These are phyloP conservation scores for Podocnemis expansa DNA, from an alignment of 2,113 vertebrate species.

Conservation along the genomic window DNA sequence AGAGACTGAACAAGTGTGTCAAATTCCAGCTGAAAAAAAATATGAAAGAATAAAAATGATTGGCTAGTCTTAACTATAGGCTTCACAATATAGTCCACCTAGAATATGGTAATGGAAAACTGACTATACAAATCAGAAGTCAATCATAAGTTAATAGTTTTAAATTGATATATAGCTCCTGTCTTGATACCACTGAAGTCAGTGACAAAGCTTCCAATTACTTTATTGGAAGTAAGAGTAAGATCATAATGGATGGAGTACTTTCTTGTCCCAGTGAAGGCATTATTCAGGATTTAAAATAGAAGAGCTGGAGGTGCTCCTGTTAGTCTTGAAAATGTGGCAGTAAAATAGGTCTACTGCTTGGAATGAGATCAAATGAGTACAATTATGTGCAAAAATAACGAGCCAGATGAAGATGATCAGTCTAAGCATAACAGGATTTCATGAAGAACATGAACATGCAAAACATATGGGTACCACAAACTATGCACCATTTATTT, in stretches of 20 bases:
- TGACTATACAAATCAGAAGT: not conserved
- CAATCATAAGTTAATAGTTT: not conserved
- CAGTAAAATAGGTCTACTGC: not conserved
- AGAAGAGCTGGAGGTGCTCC: not conserved
- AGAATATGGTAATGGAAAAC: not conserved
- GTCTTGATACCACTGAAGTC: not conserved
- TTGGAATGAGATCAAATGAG: not conserved
- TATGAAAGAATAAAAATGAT: not conserved
- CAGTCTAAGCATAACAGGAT: not conserved
- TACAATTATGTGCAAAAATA: not conserved
- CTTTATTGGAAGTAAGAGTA: not conserved
- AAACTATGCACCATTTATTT: not conserved
- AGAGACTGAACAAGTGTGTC: not conserved
- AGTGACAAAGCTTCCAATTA: not conserved
- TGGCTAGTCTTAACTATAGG: not conserved
- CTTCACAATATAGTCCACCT: not conserved
- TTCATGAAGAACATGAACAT: not conserved
- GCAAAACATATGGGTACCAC: not conserved
- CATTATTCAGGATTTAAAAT: not conserved
- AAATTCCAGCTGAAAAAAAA: not conserved
- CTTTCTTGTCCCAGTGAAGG: not conserved
- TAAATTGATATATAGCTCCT: not conserved
- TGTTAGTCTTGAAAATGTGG: not conserved
- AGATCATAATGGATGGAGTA: not conserved
- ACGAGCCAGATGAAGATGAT: not conserved